Conservation (phyloP, 2,113 vertebrate genomes). For the Guaruba guarouba region DNA sequence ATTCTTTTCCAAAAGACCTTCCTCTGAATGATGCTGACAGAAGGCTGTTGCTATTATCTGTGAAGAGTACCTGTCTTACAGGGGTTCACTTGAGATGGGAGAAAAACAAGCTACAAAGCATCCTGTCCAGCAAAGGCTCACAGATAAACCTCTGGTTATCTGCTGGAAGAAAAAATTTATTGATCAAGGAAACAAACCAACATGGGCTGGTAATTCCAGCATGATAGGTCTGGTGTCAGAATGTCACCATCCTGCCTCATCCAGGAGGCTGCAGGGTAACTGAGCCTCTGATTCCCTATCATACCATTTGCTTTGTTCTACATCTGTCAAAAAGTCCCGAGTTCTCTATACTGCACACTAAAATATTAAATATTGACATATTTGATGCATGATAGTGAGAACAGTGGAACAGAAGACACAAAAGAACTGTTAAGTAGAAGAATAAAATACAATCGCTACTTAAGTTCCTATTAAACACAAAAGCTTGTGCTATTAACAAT, state of each 20-base stretch:
- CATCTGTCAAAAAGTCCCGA: background rate
- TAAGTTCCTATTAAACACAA: background rate
- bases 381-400: background rate
- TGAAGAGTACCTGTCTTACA: background rate
- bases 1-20: background rate
- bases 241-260: background rate
- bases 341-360: background rate
- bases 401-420: background rate
- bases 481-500: background rate
- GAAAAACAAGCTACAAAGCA: background rate
- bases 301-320: background rate
- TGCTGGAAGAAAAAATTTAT: background rate
- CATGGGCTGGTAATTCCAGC: background rate
- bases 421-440: background rate
- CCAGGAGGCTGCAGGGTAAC: background rate
- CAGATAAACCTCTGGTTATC: background rate
- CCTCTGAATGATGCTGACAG: background rate
- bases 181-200: background rate
- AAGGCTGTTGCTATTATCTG: background rate
- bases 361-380: background rate
- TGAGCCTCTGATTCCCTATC: background rate
- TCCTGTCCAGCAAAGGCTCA: background rate
- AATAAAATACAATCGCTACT: background rate
- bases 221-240: background rate
- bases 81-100: background rate